These are phyloP conservation scores for Parus major DNA, from an alignment of 2,113 vertebrate genomes.

Conservation along the genomic window DNA sequence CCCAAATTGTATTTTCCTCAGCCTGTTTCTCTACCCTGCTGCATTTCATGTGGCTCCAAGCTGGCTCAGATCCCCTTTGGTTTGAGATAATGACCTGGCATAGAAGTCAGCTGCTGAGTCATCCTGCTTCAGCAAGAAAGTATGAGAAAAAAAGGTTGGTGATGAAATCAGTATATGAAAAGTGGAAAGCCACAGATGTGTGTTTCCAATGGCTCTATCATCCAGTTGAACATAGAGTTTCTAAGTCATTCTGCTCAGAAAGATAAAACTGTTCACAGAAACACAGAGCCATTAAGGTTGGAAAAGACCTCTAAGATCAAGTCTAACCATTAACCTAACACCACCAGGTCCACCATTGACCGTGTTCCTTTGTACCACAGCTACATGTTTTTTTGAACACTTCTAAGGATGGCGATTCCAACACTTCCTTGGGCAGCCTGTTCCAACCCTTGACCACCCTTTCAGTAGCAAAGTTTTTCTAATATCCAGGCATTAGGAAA, in stretches of 20 bases:
- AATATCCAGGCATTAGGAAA: neutral
- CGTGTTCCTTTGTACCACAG: neutral
- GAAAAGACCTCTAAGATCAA: neutral
- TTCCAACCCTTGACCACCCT: neutral
- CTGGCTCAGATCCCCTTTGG: neutral
- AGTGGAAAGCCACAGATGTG: neutral
- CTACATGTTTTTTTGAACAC: neutral
- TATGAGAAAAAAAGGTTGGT: neutral
- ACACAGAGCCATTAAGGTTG: neutral
- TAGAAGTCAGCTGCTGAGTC: neutral
- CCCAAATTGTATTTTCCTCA: neutral
- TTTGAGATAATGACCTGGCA: neutral
- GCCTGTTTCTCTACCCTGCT: neutral
- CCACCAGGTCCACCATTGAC: neutral
- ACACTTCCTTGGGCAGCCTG: neutral
- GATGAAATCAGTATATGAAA: neutral
- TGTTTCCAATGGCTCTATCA: fast-evolving
- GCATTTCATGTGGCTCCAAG: neutral
- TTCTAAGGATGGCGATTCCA: neutral
- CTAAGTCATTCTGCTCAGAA: neutral
- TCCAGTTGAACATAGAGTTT: neutral
- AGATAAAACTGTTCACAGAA: neutral
- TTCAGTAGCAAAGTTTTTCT: neutral
- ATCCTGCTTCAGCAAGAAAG: neutral
- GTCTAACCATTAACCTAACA: neutral